Base-by-base conservation (phyloP, 1,140 invertebrate species). In the Diorhabda sublineata region DNA sequence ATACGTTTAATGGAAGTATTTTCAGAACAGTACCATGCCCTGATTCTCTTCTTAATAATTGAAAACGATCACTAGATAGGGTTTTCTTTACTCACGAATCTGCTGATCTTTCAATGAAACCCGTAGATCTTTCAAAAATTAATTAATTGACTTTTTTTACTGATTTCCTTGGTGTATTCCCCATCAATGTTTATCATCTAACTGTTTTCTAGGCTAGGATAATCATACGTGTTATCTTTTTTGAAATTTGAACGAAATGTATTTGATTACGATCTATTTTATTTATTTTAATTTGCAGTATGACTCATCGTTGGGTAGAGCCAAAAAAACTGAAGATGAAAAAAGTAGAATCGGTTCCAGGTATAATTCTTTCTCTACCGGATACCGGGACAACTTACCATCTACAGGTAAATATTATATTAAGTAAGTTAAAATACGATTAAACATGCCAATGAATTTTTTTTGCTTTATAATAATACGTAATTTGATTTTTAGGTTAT, bases 321-420 rank as follows among this genome's bases (percentile, higher is more conserved):
- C 61, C 42, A 73, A 73, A 57, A 64, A 68, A 42, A n/a, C 64
- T 41, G 66, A 74, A 42, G 74, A 76, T 44, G 63, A 69, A 8
- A 74, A 74, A 69, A 44, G 72, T 7, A 68, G 72, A 56, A 67
- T 76, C 26, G 70, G 73, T 6, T 61, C 69, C 6, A 77, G 74
- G 69, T 78, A 76, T 73, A 67, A 67, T 60, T 68, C 75, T 58
- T 77, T 74, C 58, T 70, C 68, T 64, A 47, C 70, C 58, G 71
- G 68, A 64, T 75, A 74, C 66, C 73, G 71, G 42, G 71, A 74
- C 68, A 68, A 3, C 42, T 45, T 45, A 60, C 63, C 67, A 9
- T 64, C 69, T 69, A 26, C 57, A 42, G 58, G 42, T 68, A 63
- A 8, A 63, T 68, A 61, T 5, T 62, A 52, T n/a, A 56, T n/a